A percentile compares a stretch with the other conserved stretches of the same genome.
Conservation (phyloP, 2,113 vertebrate species). For the Pantherophis guttatus region DNA sequence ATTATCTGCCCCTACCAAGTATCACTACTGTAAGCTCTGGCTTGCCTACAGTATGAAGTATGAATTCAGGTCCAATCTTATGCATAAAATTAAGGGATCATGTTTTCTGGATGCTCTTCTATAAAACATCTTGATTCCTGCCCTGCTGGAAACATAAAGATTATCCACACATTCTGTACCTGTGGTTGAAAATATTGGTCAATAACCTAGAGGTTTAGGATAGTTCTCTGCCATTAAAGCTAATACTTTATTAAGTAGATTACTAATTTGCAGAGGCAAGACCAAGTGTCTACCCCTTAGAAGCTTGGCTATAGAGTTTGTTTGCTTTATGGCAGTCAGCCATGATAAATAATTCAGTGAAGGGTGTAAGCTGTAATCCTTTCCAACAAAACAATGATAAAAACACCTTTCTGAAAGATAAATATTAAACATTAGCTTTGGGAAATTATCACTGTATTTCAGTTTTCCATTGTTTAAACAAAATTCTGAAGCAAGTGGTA, state of each 20-base stretch:
- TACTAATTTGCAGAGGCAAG: not conserved
- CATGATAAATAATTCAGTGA: not conserved
- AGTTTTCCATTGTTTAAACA: not conserved
- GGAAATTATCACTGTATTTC: not conserved
- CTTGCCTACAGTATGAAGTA: not conserved
- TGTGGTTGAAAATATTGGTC: not conserved
- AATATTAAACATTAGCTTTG: not conserved
- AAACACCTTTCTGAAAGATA: not conserved
- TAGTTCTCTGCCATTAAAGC: not conserved
- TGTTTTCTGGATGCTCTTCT: not conserved
- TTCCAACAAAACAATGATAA: not conserved
- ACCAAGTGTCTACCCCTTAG: not conserved
- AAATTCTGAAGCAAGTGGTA: not conserved
- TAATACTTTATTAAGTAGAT: not conserved
- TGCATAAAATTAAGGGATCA: not conserved
- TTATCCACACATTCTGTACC: not conserved
- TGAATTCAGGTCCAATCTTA: not conserved
- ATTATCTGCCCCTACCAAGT: too few species aligned
- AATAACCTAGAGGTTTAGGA: not conserved
- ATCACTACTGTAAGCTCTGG: not conserved
- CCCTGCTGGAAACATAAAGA: not conserved
- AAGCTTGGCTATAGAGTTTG: not conserved
- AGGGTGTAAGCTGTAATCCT: not conserved
- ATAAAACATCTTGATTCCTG: not conserved
- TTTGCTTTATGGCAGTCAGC: not conserved